A percentile compares a stretch with the other conserved stretches of the same genome.
These are phyloP conservation scores for Bagarius yarrelli DNA, from an alignment of 2,113 vertebrate species.

Conservation along the genomic window DNA sequence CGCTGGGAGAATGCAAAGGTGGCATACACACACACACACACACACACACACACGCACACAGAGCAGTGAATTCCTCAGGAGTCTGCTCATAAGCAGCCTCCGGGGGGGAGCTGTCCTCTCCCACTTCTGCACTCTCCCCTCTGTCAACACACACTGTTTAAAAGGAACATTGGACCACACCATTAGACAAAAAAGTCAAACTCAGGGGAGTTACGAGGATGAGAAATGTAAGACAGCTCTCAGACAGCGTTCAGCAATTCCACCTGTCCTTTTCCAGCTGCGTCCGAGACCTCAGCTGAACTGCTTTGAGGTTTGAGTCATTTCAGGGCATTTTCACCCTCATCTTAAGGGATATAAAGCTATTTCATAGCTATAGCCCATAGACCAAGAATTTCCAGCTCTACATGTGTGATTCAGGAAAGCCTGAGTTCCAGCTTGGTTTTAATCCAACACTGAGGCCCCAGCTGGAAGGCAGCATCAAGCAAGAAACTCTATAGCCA, in stretches of 20 bases:
- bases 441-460: slow-evolving; percentile 32
- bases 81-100: slow-evolving; percentile 63
- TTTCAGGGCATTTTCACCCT: slow-evolving; percentile 23
- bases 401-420: slow-evolving; percentile 24
- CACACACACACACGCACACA: slow-evolving; percentile 32
- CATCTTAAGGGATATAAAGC: slow-evolving; percentile 15
- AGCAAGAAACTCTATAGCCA: slow-evolving; percentile 38
- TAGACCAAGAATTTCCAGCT: slow-evolving; percentile 30
- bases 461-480: slow-evolving; percentile 49
- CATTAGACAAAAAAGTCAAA: slow-evolving; percentile 33
- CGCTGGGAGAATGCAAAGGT: slow-evolving; percentile 14
- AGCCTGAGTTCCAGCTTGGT: slow-evolving; percentile 32
- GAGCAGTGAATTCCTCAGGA: slow-evolving; percentile 68
- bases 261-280: slow-evolving; percentile 40
- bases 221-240: slow-evolving; percentile 49
- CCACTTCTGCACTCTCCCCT: slow-evolving; percentile 41
- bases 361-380: slow-evolving; percentile 5
- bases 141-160: slow-evolving; percentile 61
- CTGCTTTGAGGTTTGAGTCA: slow-evolving; percentile 13
- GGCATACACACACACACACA: slow-evolving; percentile 40
- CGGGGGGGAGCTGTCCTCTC: slow-evolving; percentile 41
- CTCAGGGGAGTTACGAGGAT: slow-evolving; percentile 38
- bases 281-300: slow-evolving; percentile 33
- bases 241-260: slow-evolving; percentile 9
- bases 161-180: slow-evolving; percentile 61